Evolutionary conservation across 1,140 invertebrate species (phyloP), one percentile per base, ranked within the genome.

Genomic region (Notospermus geniculatus): DNA sequence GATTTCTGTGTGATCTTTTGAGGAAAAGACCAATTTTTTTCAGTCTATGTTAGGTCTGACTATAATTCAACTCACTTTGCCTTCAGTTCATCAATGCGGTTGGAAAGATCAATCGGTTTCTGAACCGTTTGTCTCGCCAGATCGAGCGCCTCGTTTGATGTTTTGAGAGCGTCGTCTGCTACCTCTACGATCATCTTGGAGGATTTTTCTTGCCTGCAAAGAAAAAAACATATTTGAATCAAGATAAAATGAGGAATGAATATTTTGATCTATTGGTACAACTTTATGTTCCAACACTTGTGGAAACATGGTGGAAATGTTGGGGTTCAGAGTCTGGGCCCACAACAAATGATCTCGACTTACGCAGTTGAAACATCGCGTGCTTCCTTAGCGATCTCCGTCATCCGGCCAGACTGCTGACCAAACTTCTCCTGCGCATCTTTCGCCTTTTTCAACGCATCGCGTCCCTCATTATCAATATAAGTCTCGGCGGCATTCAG

Each of bases 351-450:
- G n/a, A 7, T 36, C 32, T 36, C 4, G 15, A 74, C 87, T 62
- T 89, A 86, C 81, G 87, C 83, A 66, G 94, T 89, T 1, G 92
- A 91, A 1, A 91, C 71, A 15, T 86, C 77, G 23, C 93, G 85
- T 2, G 95, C 92, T 76, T 94, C 88, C 60, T 91, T 86, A 0
- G 95, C 92, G 50, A 96, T 91, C 17, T 88, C 84, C 0, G 93
- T 93, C 90, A 97, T 96, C 69, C 91, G 88, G 25, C 90, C 85
- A 19, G 91, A 95, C 73, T 95, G 91, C 66, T 93, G 89, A 5
- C 93, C 94, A 77, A 93, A 92, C 78, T 92, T 87, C 46, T 88
- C 86, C 0, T 93, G 91, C 43, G 91, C 87, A 68, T 90, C 87
- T 72, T 87, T 85, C 0, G 94, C 94, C 69, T 90, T 88, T 1